A percentile compares a stretch with the other conserved stretches of the same genome.
Evolutionary conservation across 2,113 vertebrate species (phyloP).

Genomic region (Mormyrus lacerda): DNA sequence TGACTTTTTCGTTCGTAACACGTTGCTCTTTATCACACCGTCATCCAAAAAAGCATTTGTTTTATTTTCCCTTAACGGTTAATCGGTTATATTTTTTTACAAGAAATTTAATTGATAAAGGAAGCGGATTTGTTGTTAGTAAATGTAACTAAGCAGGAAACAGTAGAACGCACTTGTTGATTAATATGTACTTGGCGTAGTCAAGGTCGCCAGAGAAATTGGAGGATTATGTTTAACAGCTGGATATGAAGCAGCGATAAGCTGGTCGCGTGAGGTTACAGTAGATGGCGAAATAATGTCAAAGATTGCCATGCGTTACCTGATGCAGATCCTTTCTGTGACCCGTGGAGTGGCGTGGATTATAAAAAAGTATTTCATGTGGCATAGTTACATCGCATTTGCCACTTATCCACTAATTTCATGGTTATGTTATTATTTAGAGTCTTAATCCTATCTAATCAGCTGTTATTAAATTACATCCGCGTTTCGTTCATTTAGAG

Average conservation of each 20-base stretch:
- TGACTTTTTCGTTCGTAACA: background rate
- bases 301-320: constrained; percentile 12
- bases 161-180: background rate
- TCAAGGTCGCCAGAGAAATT: background rate
- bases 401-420: constrained; percentile 75
- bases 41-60: background rate
- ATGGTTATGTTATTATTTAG: constrained; percentile 58
- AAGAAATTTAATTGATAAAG: background rate
- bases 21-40: background rate
- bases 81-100: background rate
- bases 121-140: background rate
- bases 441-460: constrained; percentile 82
- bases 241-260: background rate
- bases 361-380: constrained; percentile 41
- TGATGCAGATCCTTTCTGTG: background rate
- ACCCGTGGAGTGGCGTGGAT: background rate
- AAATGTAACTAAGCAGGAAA: background rate
- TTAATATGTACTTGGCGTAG: background rate
- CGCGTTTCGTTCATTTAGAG: constrained; percentile 75
- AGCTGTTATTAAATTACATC: constrained; percentile 87
- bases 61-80: background rate
- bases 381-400: constrained; percentile 65
- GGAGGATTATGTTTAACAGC: background rate
- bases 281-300: constrained; percentile 7
- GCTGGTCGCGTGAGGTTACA: constrained; percentile 17